These are phyloP conservation scores for Otolemur garnettii DNA, from an alignment of 2,113 vertebrate genomes.

Conservation along the genomic window DNA sequence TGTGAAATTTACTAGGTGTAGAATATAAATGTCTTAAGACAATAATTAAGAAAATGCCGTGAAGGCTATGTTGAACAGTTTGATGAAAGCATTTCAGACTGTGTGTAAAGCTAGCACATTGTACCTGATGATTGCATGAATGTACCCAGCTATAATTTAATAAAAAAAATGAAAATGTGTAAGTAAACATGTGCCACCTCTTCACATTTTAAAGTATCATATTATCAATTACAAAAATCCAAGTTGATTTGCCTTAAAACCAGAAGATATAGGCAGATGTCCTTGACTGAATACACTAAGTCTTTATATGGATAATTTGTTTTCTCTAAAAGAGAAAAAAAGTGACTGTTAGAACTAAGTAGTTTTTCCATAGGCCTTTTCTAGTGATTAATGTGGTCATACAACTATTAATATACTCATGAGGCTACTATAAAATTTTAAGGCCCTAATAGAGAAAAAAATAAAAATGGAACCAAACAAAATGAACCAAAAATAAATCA, in stretches of 20 bases:
- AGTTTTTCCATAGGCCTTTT: neutral
- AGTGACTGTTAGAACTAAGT: neutral
- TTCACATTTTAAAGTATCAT: neutral
- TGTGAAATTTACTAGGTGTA: no score
- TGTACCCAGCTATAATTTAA: no score
- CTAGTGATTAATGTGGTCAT: constrained; percentile 1
- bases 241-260: neutral
- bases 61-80: no score
- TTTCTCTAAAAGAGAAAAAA: constrained; percentile 52
- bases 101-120: no score
- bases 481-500: neutral
- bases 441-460: neutral
- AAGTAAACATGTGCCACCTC: neutral
- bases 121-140: no score
- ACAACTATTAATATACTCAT: constrained; percentile 52
- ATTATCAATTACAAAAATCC: neutral
- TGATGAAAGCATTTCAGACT: no score
- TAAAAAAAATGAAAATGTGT: neutral
- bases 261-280: neutral
- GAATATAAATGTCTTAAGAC: no score
- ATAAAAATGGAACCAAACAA: neutral
- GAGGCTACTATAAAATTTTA: neutral
- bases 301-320: neutral
- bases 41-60: no score
- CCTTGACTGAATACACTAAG: neutral